A percentile compares a stretch with the other conserved stretches of the same genome.
Conservation (phyloP, 1,140 invertebrate species). For the Ostrea denselamellosa region DNA sequence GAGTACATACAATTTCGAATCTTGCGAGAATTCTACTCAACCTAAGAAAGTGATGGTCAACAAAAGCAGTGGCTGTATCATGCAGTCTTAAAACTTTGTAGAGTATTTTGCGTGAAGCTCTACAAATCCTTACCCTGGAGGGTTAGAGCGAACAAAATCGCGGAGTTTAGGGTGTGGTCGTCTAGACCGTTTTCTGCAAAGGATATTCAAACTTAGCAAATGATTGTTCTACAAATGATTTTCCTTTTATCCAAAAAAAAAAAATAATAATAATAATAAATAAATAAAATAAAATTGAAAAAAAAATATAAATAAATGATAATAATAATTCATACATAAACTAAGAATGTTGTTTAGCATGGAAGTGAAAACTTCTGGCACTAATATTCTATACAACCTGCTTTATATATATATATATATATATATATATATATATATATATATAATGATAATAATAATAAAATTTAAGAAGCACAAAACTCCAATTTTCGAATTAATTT, state of each 20-base stretch:
- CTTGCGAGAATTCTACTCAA: background rate
- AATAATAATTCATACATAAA: background rate
- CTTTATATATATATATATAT: background rate
- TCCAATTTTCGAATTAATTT: too few relatives aligned
- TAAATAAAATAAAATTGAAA: too few relatives aligned
- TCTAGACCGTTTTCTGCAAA: constrained; percentile 29
- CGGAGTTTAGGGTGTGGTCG: constrained; percentile 25
- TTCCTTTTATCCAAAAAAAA: background rate
- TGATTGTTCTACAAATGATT: background rate
- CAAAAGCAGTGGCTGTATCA: background rate
- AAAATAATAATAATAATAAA: too few relatives aligned
- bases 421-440: too few relatives aligned
- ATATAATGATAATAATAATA: too few relatives aligned
- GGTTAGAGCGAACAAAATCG: constrained; percentile 20
- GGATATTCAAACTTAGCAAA: constrained; percentile 10
- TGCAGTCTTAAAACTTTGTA: background rate
- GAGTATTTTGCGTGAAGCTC: background rate
- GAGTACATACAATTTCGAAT: background rate
- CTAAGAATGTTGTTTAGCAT: background rate
- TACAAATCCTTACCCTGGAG: constrained; percentile 6
- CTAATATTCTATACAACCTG: background rate
- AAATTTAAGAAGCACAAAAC: too few relatives aligned
- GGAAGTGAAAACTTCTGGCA: background rate
- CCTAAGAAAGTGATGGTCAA: background rate
- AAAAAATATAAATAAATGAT: too few relatives aligned